Conservation (phyloP, 1,140 invertebrate species). For the Sesamia nonagrioides region DNA sequence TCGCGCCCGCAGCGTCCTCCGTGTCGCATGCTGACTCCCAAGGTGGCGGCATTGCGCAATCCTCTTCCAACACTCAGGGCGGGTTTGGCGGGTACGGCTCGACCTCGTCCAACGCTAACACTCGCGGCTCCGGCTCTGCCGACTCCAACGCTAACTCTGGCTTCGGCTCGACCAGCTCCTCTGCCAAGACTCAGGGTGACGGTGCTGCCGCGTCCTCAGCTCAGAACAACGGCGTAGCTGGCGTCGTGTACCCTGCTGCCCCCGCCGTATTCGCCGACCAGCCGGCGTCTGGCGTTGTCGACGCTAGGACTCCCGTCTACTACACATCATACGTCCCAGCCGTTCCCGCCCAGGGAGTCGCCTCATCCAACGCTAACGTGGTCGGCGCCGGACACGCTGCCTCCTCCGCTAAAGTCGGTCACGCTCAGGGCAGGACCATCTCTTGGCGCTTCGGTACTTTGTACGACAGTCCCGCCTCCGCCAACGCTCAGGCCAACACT, state of each 20-base stretch:
- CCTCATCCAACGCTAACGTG: constrained; percentile 68
- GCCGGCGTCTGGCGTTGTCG: constrained; percentile 25
- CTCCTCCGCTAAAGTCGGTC: constrained; percentile 59
- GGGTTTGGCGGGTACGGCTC: constrained; percentile 64
- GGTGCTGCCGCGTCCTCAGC: constrained; percentile 69
- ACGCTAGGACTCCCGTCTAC: constrained; percentile 42
- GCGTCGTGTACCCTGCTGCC: constrained; percentile 58
- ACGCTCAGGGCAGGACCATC: constrained; percentile 57
- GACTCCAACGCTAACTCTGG: constrained; percentile 70
- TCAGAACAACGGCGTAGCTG: constrained; percentile 60
- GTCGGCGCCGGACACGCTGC: constrained; percentile 57
- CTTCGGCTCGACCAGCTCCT: constrained; percentile 61
- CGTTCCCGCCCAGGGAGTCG: constrained; percentile 53
- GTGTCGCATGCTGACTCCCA: constrained; percentile 67
- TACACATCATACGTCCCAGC: constrained; percentile 39
- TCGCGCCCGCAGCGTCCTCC: constrained; percentile 65
- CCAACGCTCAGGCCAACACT: constrained; percentile 64
- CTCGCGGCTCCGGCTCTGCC: constrained; percentile 69
- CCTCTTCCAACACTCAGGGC: constrained; percentile 69
- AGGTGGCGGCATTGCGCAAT: constrained; percentile 65
- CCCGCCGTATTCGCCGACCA: constrained; percentile 5
- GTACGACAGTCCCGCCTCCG: constrained; percentile 65
- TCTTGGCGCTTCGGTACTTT: constrained; percentile 74
- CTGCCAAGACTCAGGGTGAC: constrained; percentile 64
- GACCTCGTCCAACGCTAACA: constrained; percentile 73